Percentiles rank a stretch among this genome's conserved stretches.
These are phyloP conservation scores for Melinopterus prodromus DNA, from an alignment of 2,888 invertebrate species.

Conservation along the genomic window DNA sequence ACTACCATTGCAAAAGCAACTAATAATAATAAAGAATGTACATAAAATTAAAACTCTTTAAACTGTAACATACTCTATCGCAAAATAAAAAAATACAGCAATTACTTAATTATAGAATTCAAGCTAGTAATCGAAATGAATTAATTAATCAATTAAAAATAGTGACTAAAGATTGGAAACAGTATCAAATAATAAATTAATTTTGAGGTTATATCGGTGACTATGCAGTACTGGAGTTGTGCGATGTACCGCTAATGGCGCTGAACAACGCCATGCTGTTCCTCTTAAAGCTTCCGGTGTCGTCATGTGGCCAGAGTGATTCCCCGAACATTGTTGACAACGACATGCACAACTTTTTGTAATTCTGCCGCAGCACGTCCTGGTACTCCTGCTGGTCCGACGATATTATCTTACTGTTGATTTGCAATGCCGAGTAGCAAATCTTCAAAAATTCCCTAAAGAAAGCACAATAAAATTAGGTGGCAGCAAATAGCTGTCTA, in stretches of 20 bases:
- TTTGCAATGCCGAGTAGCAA: conserved; percentile 88
- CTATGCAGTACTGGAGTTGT: conserved; percentile 84
- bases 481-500: neutral
- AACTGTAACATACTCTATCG: neutral
- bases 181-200: conserved; percentile 11
- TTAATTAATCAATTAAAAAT: conserved; percentile 15
- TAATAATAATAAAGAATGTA: neutral
- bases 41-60: neutral
- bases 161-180: conserved; percentile 8
- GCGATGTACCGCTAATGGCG: conserved; percentile 81
- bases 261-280: conserved; percentile 81
- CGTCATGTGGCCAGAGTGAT: conserved; percentile 70
- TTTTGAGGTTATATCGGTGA: neutral
- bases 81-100: neutral
- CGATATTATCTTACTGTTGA: conserved; percentile 88
- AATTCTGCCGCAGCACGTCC: conserved; percentile 85
- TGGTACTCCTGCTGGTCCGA: conserved; percentile 94
- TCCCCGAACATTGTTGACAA: conserved; percentile 79
- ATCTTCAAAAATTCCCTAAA: conserved; percentile 88
- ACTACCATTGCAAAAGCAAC: conserved; percentile 11
- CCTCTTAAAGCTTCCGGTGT: conserved; percentile 72
- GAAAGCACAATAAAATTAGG: conserved; percentile 46
- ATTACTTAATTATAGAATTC: neutral
- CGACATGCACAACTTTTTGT: conserved; percentile 83
- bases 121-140: neutral